Conservation (phyloP, 2,888 invertebrate species). For the Girardia tigrina region DNA sequence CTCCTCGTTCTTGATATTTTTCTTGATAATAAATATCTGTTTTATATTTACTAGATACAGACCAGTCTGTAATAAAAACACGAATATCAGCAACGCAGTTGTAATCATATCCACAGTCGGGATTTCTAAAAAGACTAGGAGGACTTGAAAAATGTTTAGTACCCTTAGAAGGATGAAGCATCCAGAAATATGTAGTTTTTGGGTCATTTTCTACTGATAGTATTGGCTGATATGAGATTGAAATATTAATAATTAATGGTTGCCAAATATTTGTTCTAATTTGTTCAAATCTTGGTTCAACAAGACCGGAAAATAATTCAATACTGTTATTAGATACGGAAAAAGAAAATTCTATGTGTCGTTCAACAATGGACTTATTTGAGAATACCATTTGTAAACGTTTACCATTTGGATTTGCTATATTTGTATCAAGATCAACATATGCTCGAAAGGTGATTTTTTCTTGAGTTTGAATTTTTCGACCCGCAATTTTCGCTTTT, state of each 20-base stretch:
- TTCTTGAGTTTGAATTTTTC: neutral
- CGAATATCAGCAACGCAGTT: constrained; percentile 14
- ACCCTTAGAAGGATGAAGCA: constrained; percentile 13
- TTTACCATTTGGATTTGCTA: neutral
- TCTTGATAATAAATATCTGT: constrained; percentile 30
- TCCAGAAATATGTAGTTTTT: constrained; percentile 8
- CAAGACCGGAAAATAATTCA: neutral
- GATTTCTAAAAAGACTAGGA: neutral
- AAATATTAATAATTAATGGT: constrained; percentile 28
- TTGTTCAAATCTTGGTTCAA: constrained; percentile 27
- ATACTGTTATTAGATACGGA: neutral
- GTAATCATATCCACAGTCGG: constrained; percentile 31
- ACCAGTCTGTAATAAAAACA: constrained; percentile 6
- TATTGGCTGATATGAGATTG: constrained; percentile 2
- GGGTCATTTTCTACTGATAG: neutral
- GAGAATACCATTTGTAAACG: neutral
- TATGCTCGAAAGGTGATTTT: neutral
- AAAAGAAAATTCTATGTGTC: neutral
- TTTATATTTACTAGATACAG: neutral
- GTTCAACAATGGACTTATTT: neutral
- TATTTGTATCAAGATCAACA: constrained; percentile 21
- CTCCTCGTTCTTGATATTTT: neutral
- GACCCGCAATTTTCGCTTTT: constrained; percentile 25
- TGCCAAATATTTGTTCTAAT: constrained; percentile 30
- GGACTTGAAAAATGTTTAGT: neutral